A percentile compares a stretch with the other conserved stretches of the same genome.
Evolutionary conservation across 2,797 vertebrate species (phyloP).

Genomic region (Apodemus agrarius): DNA sequence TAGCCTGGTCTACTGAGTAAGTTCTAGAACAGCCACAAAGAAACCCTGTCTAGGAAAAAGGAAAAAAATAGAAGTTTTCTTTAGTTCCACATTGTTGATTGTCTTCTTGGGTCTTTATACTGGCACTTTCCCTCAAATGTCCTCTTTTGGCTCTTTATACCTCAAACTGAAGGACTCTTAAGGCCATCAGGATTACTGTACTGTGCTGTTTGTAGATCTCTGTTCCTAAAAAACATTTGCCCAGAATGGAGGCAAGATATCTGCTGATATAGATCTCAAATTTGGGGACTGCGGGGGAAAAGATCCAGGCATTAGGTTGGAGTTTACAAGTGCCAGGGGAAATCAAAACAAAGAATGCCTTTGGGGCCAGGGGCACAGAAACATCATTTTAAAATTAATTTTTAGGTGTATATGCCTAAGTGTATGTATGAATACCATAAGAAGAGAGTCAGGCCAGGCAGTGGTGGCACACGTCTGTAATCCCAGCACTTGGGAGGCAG

Average conservation of each 20-base stretch:
- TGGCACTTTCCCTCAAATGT: neutral
- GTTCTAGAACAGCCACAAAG: neutral
- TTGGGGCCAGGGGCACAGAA: neutral
- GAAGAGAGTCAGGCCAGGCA: neutral
- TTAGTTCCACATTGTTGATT: neutral
- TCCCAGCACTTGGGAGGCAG: too few species aligned
- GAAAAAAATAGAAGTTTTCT: neutral
- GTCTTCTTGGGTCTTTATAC: neutral
- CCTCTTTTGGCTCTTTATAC: neutral
- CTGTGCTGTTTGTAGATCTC: neutral
- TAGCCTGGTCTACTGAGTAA: neutral
- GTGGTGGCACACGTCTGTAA: too few species aligned
- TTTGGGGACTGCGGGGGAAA: neutral
- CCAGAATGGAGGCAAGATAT: neutral
- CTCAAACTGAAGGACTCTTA: neutral
- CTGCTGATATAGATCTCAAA: neutral
- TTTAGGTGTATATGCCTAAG: neutral
- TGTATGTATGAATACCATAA: neutral
- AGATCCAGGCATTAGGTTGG: neutral
- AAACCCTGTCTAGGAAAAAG: neutral
- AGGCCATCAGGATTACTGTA: neutral
- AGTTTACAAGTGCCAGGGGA: constrained; percentile 20
- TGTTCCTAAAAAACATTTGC: constrained; percentile 14
- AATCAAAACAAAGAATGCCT: neutral
- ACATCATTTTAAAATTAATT: neutral